Evolutionary conservation across 1,140 invertebrate genomes (phyloP).

Genomic region (Drosophila tropicalis): DNA sequence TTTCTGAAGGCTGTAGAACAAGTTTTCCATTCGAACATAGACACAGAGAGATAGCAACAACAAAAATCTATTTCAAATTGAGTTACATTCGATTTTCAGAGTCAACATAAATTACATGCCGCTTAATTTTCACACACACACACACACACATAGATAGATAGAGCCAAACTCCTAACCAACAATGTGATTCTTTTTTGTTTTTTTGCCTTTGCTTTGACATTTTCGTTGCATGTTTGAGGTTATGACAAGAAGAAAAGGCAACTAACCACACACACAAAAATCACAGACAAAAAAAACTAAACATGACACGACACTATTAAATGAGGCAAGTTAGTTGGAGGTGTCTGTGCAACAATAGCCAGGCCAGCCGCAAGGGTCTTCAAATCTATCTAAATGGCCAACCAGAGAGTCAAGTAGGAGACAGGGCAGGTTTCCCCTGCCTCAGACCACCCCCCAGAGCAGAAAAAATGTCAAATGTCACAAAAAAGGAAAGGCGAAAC

Average conservation of each 20-base stretch:
- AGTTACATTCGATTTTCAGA: conserved; percentile 77
- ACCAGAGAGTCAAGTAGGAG: neutral
- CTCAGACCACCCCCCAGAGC: neutral
- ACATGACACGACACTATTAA: conserved; percentile 61
- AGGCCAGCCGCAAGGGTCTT: conserved; percentile 40
- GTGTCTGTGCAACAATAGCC: conserved; percentile 9
- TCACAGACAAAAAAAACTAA: conserved; percentile 26
- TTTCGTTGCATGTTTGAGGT: conserved; percentile 61
- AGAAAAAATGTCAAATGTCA: conserved; percentile 39
- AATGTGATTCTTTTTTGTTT: too few species aligned
- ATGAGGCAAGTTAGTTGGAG: conserved; percentile 48
- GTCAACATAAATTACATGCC: conserved; percentile 75
- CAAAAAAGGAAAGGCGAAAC: neutral
- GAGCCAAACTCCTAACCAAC: neutral
- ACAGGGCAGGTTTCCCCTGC: neutral
- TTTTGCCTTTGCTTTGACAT: conserved; percentile 31
- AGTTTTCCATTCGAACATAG: conserved; percentile 41
- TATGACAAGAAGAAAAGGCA: conserved; percentile 51
- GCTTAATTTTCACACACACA: conserved; percentile 60
- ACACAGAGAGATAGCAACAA: conserved; percentile 12
- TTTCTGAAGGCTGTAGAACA: conserved; percentile 75
- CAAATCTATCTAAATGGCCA: conserved; percentile 28
- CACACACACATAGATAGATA: neutral
- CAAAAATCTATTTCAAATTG: conserved; percentile 71
- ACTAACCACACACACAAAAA: neutral